Percentiles rank a stretch among this genome's conserved stretches.
Evolutionary conservation across 2,888 invertebrate species (phyloP).

Genomic region (Lochmaea crataegi): DNA sequence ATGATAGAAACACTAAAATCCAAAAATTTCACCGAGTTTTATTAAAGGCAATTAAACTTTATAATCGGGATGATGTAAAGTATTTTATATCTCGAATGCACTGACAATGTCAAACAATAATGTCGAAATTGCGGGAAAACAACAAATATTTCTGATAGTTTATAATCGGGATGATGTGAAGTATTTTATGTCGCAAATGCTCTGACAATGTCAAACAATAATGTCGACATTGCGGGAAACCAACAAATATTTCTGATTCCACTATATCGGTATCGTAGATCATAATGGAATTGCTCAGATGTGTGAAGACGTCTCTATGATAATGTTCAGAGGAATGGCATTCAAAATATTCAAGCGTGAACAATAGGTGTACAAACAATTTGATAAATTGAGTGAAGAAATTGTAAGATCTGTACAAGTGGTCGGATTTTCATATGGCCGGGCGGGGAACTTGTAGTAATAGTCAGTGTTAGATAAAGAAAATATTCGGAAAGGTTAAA

Average conservation of each 20-base stretch:
- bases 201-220: conserved; percentile 30
- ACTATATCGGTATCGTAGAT: conserved; percentile 27
- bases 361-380: conserved; percentile 1
- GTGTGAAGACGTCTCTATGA: conserved; percentile 23
- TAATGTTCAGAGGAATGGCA: conserved; percentile 24
- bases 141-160: conserved; percentile 31
- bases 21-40: too few species aligned
- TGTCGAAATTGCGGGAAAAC: conserved; percentile 30
- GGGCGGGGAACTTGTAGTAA: too few species aligned
- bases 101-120: conserved; percentile 31
- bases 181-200: conserved; percentile 17
- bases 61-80: conserved; percentile 11
- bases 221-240: conserved; percentile 30
- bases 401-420: not conserved
- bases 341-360: conserved; percentile 22
- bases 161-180: conserved; percentile 1
- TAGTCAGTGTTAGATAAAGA: too few species aligned
- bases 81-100: conserved; percentile 16
- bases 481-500: too few species aligned
- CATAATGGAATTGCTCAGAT: conserved; percentile 32
- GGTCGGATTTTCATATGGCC: too few species aligned
- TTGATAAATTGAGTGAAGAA: not conserved
- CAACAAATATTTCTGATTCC: conserved; percentile 31
- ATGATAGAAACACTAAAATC: too few species aligned
- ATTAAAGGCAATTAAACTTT: conserved; percentile 11